Conservation (phyloP, 2,113 vertebrate genomes). For the Pontoporia blainvillei region DNA sequence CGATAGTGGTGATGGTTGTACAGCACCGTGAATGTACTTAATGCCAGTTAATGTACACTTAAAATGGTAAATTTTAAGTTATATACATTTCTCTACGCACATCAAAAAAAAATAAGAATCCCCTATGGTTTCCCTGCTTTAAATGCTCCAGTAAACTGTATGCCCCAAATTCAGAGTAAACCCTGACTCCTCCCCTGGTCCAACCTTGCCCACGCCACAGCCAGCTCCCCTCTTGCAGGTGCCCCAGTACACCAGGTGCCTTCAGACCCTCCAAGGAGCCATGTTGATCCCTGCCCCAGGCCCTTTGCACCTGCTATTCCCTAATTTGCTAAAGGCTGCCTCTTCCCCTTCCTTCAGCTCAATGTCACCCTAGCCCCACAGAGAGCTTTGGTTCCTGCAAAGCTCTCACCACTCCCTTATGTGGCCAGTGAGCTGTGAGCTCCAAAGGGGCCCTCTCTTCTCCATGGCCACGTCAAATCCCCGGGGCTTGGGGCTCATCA, state of each 20-base stretch:
- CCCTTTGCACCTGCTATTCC: not conserved
- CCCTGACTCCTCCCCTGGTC: not conserved
- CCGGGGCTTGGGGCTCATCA: not conserved
- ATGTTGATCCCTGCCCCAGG: not conserved
- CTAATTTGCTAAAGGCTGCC: not conserved
- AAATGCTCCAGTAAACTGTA: fast-evolving
- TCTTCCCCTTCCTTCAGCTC: not conserved
- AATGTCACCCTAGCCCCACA: not conserved
- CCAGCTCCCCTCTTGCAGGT: fast-evolving
- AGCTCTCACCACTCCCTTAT: fast-evolving
- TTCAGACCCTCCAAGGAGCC: not conserved
- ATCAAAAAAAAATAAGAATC: fast-evolving
- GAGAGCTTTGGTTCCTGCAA: not conserved
- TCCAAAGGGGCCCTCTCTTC: fast-evolving
- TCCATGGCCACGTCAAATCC: fast-evolving
- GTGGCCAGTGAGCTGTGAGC: fast-evolving
- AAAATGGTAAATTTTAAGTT: not conserved
- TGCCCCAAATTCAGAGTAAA: not conserved
- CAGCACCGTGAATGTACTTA: fast-evolving
- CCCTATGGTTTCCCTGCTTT: not conserved
- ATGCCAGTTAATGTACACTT: no score
- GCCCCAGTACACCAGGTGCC: fast-evolving
- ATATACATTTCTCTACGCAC: not conserved
- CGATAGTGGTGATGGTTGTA: fast-evolving
- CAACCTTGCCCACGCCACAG: fast-evolving